phyloP scores from a whole-genome alignment of 2,888 invertebrate species.

The Cephus nigrinus region DNA sequence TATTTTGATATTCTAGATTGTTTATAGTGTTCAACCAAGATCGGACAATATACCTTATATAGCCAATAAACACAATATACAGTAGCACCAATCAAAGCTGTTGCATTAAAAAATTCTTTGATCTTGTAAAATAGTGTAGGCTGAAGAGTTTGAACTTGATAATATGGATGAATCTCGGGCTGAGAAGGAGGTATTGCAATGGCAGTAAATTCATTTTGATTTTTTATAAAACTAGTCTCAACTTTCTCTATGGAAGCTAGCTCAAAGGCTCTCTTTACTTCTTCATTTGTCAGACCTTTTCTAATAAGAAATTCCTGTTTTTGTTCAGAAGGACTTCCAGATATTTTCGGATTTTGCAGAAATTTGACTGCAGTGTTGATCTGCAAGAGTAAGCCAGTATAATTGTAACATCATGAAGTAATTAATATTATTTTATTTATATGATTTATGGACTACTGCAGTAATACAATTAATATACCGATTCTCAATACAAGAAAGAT shows the following conservation, averaged over 20 bases:
- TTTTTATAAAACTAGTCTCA: not conserved
- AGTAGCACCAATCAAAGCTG: slow-evolving; percentile 82
- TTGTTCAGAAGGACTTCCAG: slow-evolving; percentile 79
- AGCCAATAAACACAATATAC: slow-evolving; percentile 83
- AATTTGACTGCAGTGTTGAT: slow-evolving; percentile 88
- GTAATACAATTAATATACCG: not conserved
- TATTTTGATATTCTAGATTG: not conserved
- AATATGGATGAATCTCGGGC: slow-evolving; percentile 38
- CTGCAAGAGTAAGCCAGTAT: slow-evolving; percentile 66
- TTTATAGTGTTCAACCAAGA: not conserved
- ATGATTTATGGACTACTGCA: not conserved
- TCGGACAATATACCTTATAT: slow-evolving; percentile 75
- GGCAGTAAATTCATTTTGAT: slow-evolving; percentile 44
- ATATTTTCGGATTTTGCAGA: slow-evolving; percentile 86
- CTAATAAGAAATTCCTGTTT: slow-evolving; percentile 82
- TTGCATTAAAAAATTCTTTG: slow-evolving; percentile 77
- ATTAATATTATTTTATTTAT: not conserved
- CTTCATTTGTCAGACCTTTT: slow-evolving; percentile 81
- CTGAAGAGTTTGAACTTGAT: slow-evolving; percentile 48
- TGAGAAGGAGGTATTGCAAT: slow-evolving; percentile 50
- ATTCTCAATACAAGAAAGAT: not conserved
- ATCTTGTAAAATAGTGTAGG: slow-evolving; percentile 68
- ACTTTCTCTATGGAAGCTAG: slow-evolving; percentile 65
- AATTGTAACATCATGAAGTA: not conserved
- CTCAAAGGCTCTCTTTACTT: slow-evolving; percentile 81